Conservation (phyloP, 1,140 invertebrate species). For the Ectropis grisescens region DNA sequence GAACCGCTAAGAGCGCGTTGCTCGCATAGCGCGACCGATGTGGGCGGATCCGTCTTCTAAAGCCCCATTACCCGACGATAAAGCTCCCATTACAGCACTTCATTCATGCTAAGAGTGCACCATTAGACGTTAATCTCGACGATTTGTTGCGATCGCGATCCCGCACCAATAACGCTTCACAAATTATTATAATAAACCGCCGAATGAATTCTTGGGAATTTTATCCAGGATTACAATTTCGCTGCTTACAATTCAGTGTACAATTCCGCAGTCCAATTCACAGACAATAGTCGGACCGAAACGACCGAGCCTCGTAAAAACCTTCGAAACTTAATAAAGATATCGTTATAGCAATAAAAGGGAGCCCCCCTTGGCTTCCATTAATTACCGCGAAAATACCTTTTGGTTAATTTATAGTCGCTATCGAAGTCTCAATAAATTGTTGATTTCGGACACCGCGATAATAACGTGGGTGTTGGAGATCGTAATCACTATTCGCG, state of each 20-base stretch:
- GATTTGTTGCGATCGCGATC: conserved; percentile 8
- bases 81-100: conserved; percentile 26
- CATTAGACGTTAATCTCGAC: conserved; percentile 26
- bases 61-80: conserved; percentile 24
- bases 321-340: conserved; percentile 39
- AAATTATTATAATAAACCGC: too few species aligned
- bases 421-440: conserved; percentile 39
- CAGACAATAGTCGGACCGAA: too few species aligned
- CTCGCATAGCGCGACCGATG: background rate
- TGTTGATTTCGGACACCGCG: conserved; percentile 25
- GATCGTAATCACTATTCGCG: conserved; percentile 17
- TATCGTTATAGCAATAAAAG: conserved; percentile 44
- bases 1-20: too few species aligned
- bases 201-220: too few species aligned
- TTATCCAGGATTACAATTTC: too few species aligned
- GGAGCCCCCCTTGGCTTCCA: conserved; percentile 21
- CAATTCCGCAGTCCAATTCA: too few species aligned
- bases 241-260: too few species aligned
- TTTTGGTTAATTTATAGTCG: conserved; percentile 34
- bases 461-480: conserved; percentile 13
- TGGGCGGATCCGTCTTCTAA: conserved; percentile 11
- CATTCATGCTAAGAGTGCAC: conserved; percentile 22
- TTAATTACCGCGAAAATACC: conserved; percentile 41
- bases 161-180: too few species aligned
- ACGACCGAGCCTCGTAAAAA: conserved; percentile 10